Evolutionary conservation across 2,888 invertebrate species (phyloP), one percentile per base, ranked within the genome.

Genomic region (Catocala sponsa): DNA sequence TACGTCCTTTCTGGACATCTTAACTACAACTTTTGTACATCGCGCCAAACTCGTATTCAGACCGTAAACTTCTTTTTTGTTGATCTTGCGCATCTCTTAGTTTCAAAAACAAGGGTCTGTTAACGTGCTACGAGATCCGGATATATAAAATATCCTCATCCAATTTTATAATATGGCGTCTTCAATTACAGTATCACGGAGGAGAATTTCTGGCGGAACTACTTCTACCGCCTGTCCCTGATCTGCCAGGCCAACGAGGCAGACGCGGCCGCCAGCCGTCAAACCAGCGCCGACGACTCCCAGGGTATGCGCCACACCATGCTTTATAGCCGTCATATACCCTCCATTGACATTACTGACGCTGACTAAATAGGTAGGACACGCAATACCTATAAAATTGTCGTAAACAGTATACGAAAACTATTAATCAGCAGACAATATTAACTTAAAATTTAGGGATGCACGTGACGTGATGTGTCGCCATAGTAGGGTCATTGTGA

Each of bases 201-300:
- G 95, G 99, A 99, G 94, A 97, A 98, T 89, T 99, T 99, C 95
- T 99, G 99, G 99, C 97, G 99, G 88, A 99, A 99, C 95, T 99
- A 99, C 92, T 99, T 99, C 95, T 99, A 99, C 95, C 98, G 99
- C 88, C 98, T 99, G 80, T 99, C 98, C 81, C 97, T 99, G 82
- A 98, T 99, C 90, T 98, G 99, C 88, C 99, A 99, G 95, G 99
- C 99, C 79, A 98, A 97, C 90, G 98, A 99, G 92, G 95, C 97
- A 13, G 96, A 97, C 80, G 96, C 97, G 44, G 90, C 88, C 50
- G 88, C 87, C 68, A 84, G 83, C 81, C 91, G 91, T 70, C 91
- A 90, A 83, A 72, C 85, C 81, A 94, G 94, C 91, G 91, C 94
- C 70, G 95, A 95, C 74, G 95, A 95, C 83, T 91, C 95, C 67